Conservation (phyloP, 1,140 invertebrate genomes). For the Battus philenor region DNA sequence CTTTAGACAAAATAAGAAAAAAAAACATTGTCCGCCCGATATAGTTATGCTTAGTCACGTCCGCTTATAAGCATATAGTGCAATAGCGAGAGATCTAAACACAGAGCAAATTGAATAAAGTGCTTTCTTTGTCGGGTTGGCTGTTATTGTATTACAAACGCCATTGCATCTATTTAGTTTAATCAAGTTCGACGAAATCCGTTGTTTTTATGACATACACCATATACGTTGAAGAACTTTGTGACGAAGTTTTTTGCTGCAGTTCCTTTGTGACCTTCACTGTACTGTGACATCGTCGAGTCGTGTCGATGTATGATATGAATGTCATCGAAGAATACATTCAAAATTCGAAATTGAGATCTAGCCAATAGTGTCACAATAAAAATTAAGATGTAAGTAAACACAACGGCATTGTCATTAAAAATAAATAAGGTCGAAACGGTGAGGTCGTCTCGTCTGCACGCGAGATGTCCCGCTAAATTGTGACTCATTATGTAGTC, state of each 20-base stretch:
- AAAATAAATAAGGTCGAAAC: constrained; percentile 60
- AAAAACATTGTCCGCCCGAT: constrained; percentile 37
- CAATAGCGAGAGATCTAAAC: constrained; percentile 34
- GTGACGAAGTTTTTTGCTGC: too few relatives aligned
- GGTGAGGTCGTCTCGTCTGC: constrained; percentile 55
- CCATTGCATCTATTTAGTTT: too few relatives aligned
- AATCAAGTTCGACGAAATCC: too few relatives aligned
- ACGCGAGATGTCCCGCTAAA: constrained; percentile 54
- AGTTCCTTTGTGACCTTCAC: too few relatives aligned
- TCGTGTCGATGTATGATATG: constrained; percentile 18
- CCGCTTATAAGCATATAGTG: constrained; percentile 35
- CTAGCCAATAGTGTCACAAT: constrained; percentile 64
- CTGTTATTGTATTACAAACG: constrained; percentile 8
- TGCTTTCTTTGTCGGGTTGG: constrained; percentile 23
- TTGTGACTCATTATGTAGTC: constrained; percentile 48
- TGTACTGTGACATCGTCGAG: too few relatives aligned
- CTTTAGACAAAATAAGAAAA: constrained; percentile 27
- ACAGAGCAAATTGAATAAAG: constrained; percentile 28
- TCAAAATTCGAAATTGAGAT: constrained; percentile 53
- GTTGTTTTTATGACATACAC: too few relatives aligned
- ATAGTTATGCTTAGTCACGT: constrained; percentile 39
- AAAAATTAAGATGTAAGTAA: constrained; percentile 70
- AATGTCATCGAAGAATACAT: constrained; percentile 36
- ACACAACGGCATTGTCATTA: constrained; percentile 68
- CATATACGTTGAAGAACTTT: too few relatives aligned